These are phyloP conservation scores for Siderastrea siderea DNA, from an alignment of 92 coral and sea anemone species.

Conservation along the genomic window DNA sequence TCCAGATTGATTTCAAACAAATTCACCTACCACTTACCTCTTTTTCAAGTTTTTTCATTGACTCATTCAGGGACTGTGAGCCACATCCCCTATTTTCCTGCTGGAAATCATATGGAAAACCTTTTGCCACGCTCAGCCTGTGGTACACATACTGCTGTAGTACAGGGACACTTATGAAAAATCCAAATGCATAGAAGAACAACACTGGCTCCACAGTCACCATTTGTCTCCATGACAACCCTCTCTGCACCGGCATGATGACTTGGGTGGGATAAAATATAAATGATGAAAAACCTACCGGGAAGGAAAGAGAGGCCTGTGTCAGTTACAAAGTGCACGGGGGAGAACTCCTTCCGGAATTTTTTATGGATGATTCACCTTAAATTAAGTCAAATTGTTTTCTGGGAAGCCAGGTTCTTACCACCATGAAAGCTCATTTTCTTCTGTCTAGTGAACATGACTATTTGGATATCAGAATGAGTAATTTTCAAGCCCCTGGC, in stretches of 20 bases:
- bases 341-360: too few relatives aligned
- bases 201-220: slow-evolving; percentile 87
- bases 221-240: slow-evolving; percentile 65
- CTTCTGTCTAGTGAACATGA: too few relatives aligned
- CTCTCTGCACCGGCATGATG: not conserved
- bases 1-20: not conserved
- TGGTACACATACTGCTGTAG: slow-evolving; percentile 74
- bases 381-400: too few relatives aligned
- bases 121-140: slow-evolving; percentile 73
- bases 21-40: slow-evolving; percentile 48
- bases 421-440: too few relatives aligned
- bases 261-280: not conserved
- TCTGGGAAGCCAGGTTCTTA: too few relatives aligned
- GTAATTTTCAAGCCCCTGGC: too few relatives aligned
- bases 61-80: slow-evolving; percentile 31
- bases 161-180: slow-evolving; percentile 78
- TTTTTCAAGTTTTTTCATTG: slow-evolving; percentile 67
- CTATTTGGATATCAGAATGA: too few relatives aligned
- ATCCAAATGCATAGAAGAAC: slow-evolving; percentile 81
- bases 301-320: not conserved
- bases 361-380: too few relatives aligned
- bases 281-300: not conserved
- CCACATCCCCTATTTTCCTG: slow-evolving; percentile 37
- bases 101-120: slow-evolving; percentile 69
- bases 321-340: too few relatives aligned